phyloP scores from a whole-genome alignment of 2,113 vertebrate species.

The Heptranchias perlo region DNA sequence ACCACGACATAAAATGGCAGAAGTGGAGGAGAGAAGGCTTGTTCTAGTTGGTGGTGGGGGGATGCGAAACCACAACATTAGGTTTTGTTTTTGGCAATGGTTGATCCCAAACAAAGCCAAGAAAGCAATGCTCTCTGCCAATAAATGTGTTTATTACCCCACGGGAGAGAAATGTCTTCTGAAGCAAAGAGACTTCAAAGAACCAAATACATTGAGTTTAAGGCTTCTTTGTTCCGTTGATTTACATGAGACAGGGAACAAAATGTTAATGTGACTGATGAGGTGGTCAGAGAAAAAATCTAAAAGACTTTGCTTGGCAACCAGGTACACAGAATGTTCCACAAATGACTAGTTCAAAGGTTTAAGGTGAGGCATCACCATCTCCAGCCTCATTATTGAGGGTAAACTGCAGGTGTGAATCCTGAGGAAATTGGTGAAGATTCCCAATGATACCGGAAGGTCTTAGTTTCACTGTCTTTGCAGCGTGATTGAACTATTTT shows the following conservation, averaged over 20 bases:
- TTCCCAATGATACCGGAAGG: background rate
- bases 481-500: background rate
- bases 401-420: background rate
- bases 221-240: background rate
- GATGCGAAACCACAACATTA: background rate
- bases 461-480: background rate
- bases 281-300: background rate
- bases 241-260: background rate
- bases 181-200: constrained; percentile 19
- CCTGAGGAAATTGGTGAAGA: background rate
- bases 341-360: background rate
- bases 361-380: background rate
- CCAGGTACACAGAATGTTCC: background rate
- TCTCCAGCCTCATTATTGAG: background rate
- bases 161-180: background rate
- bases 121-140: background rate
- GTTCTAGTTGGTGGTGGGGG: background rate
- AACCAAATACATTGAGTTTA: background rate
- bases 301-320: background rate
- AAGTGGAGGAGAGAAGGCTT: background rate
- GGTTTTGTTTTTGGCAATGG: background rate
- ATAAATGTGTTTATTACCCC: background rate
- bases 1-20: background rate
- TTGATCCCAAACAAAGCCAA: background rate
- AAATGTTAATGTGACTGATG: background rate